phyloP scores from a whole-genome alignment of 2,113 vertebrate species.

The Amphilophus citrinellus region DNA sequence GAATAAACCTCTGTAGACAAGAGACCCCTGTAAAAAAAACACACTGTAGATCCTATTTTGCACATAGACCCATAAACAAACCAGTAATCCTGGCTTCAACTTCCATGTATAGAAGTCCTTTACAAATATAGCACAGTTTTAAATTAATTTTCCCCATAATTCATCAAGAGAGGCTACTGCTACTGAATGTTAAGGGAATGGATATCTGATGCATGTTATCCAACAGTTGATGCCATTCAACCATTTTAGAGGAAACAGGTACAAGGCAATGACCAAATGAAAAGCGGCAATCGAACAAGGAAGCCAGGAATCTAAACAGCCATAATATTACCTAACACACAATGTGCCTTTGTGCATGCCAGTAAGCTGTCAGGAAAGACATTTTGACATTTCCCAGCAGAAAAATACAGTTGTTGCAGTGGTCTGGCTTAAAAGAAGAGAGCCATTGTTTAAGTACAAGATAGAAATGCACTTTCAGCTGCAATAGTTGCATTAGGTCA shows the following conservation, averaged over 20 bases:
- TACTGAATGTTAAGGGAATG: not conserved
- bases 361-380: not conserved
- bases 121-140: not conserved
- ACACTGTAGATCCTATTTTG: not conserved
- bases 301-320: not conserved
- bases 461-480: not conserved
- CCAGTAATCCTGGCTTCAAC: not conserved
- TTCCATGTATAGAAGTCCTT: not conserved
- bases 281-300: not conserved
- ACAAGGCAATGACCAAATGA: not conserved
- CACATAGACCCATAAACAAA: not conserved
- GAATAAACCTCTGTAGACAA: not conserved
- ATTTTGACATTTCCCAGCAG: not conserved
- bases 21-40: not conserved
- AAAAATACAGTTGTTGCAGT: not conserved
- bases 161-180: not conserved
- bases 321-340: not conserved
- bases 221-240: not conserved
- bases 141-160: not conserved
- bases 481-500: not conserved
- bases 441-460: not conserved
- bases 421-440: not conserved
- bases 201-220: not conserved
- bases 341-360: not conserved
- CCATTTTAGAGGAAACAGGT: not conserved